Evolutionary conservation across 1,140 invertebrate species (phyloP).

Genomic region (Leptinotarsa undecemlineata): DNA sequence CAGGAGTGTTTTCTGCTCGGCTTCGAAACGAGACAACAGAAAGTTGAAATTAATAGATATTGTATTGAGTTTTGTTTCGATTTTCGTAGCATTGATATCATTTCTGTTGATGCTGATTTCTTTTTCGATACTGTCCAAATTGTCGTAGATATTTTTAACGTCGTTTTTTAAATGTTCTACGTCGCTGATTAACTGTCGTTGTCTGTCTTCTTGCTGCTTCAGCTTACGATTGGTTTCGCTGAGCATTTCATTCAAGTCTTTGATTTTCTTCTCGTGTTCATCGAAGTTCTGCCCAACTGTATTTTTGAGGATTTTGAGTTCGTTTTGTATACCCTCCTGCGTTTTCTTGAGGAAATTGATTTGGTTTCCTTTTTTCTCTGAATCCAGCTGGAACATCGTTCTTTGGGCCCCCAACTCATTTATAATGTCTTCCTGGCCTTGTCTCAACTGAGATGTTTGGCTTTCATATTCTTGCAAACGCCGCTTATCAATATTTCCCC

Average conservation of each 20-base stretch:
- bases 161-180: neutral
- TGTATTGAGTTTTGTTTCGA: neutral
- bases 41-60: neutral
- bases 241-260: neutral
- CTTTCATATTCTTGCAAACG: neutral
- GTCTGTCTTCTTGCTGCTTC: neutral
- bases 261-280: constrained; percentile 13
- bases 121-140: neutral
- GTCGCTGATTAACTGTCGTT: neutral
- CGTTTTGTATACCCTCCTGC: neutral
- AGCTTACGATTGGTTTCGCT: neutral
- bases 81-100: neutral
- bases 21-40: neutral
- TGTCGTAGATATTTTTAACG: neutral
- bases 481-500: neutral
- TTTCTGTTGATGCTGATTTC: neutral
- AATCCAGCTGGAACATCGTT: neutral
- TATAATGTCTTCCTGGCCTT: neutral
- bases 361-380: constrained; percentile 4
- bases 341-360: neutral
- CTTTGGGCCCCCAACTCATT: neutral
- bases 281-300: neutral
- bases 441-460: neutral
- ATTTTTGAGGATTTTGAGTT: neutral
- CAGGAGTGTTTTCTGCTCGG: constrained; percentile 9